Evolutionary conservation across 2,888 invertebrate species (phyloP).

Genomic region (Drosophila putrida): DNA sequence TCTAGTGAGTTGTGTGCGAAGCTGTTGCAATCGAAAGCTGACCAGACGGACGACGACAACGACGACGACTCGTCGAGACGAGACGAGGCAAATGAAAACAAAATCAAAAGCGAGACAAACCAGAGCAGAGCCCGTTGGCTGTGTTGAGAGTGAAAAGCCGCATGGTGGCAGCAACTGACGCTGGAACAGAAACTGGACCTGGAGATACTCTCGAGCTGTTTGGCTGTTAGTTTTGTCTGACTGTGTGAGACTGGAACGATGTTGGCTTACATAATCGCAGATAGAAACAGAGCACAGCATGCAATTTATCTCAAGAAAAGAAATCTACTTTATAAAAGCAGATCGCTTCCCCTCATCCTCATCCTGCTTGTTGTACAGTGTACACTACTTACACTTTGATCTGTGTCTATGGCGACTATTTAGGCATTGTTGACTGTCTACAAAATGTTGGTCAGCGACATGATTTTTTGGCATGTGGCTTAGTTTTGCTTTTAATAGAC

Average conservation of each 20-base stretch:
- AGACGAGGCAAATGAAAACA: constrained; percentile 69
- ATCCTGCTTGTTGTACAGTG: too few species aligned
- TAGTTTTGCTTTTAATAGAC: constrained; percentile 78
- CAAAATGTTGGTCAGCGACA: constrained; percentile 62
- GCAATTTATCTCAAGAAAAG: constrained; percentile 68
- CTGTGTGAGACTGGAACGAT: constrained; percentile 48
- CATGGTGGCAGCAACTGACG: constrained; percentile 21
- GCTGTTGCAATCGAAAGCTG: constrained; percentile 72
- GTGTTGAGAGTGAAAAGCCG: constrained; percentile 44
- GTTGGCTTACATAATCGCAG: constrained; percentile 60
- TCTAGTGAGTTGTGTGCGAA: constrained; percentile 26
- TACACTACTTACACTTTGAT: constrained; percentile 2
- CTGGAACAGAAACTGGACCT: constrained; percentile 41
- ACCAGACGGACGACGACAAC: constrained; percentile 46
- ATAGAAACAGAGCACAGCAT: constrained; percentile 58
- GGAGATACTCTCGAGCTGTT: constrained; percentile 24
- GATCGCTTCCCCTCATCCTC: constrained; percentile 2
- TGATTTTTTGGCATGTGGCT: constrained; percentile 76
- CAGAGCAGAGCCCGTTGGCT: constrained; percentile 50
- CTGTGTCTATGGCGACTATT: constrained; percentile 34
- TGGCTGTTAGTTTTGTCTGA: constrained; percentile 2
- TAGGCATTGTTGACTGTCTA: constrained; percentile 32
- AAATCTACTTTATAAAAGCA: constrained; percentile 64
- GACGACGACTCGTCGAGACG: constrained; percentile 28
- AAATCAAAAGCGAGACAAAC: constrained; percentile 73